Conservation (phyloP, 37 sponge, comb jelly and placozoan species). For the Hexactinellida sp. region DNA sequence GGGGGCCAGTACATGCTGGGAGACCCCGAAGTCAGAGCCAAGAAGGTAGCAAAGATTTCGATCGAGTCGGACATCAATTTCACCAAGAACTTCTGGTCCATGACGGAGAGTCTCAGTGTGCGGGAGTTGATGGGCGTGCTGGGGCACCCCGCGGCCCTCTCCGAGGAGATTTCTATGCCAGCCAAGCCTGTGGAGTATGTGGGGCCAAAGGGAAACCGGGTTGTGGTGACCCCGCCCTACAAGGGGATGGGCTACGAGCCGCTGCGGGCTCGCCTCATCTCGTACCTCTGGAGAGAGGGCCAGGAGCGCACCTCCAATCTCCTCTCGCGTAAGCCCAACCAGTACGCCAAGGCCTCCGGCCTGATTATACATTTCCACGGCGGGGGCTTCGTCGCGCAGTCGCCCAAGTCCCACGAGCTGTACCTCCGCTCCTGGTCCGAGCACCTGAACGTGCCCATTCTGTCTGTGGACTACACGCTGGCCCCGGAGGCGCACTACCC, state of each 20-base stretch:
- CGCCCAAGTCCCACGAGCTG: constrained; percentile 60
- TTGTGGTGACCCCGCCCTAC: constrained; percentile 38
- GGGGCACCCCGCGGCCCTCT: neutral
- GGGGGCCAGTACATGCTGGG: constrained; percentile 22
- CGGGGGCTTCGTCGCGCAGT: constrained; percentile 84
- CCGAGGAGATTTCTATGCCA: neutral
- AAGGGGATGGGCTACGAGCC: constrained; percentile 37
- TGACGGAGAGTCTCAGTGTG: constrained; percentile 33
- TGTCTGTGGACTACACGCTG: constrained; percentile 77
- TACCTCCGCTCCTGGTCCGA: constrained; percentile 68
- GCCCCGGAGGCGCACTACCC: constrained; percentile 88
- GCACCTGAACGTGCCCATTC: constrained; percentile 64
- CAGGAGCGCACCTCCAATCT: constrained; percentile 27
- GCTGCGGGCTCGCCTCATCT: constrained; percentile 32
- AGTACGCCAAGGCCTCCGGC: constrained; percentile 19
- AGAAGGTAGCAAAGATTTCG: constrained; percentile 56
- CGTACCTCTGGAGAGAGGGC: constrained; percentile 36
- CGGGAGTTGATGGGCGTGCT: constrained; percentile 25
- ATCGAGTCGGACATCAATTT: constrained; percentile 37
- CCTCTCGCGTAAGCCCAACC: constrained; percentile 17
- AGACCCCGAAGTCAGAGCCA: constrained; percentile 38
- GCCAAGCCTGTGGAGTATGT: neutral
- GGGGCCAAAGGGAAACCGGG: constrained; percentile 15
- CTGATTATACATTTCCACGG: constrained; percentile 88
- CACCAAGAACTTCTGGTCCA: constrained; percentile 74